Percentiles rank a stretch among this genome's conserved stretches.
Conservation (phyloP, 1,140 invertebrate genomes). For the Brachionus sp. region DNA sequence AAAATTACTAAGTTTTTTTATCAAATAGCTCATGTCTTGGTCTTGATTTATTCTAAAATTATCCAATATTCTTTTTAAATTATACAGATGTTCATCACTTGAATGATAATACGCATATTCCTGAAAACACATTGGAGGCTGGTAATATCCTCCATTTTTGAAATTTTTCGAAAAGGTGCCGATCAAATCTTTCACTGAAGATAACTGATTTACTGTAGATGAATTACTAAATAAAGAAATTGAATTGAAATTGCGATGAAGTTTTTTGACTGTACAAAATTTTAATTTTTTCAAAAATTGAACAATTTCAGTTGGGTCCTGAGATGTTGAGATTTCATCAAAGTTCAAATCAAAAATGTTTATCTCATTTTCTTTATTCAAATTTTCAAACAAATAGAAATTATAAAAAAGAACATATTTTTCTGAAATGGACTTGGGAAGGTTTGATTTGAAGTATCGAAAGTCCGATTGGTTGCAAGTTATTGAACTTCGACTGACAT, state of each 20-base stretch:
- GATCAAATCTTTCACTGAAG: not conserved
- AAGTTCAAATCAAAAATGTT: constrained; percentile 3
- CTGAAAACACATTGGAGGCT: constrained; percentile 11
- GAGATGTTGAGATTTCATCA: not conserved
- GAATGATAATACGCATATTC: constrained; percentile 31
- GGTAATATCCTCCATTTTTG: not conserved
- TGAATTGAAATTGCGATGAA: not conserved
- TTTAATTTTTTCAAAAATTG: constrained; percentile 16
- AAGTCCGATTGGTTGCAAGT: not conserved
- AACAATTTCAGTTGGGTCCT: not conserved
- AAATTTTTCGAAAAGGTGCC: not conserved
- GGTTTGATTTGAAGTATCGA: not conserved
- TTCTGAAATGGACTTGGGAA: not conserved
- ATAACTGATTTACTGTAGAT: not conserved
- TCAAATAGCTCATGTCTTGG: not conserved
- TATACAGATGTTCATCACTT: not conserved
- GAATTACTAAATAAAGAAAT: not conserved
- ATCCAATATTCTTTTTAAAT: not conserved
- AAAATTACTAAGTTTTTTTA: not conserved
- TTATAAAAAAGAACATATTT: not conserved
- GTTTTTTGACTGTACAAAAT: constrained; percentile 15
- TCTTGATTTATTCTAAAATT: not conserved
- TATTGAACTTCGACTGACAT: not conserved
- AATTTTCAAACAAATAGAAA: not conserved
- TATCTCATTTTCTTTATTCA: not conserved